phyloP scores from a whole-genome alignment of 2,888 invertebrate species.

The Molorchus minor region DNA sequence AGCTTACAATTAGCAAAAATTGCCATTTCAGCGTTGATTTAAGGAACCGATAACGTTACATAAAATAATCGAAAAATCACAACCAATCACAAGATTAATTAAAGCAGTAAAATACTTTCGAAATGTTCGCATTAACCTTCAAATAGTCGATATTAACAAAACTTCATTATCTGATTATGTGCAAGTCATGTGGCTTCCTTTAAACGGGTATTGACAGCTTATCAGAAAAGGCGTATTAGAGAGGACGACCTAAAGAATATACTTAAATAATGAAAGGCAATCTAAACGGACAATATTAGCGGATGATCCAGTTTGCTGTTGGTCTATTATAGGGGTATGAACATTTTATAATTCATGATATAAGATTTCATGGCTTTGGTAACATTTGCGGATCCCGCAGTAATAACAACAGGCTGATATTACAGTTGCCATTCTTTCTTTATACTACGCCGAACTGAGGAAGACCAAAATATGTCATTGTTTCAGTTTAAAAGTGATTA shows the following conservation, averaged over 20 bases:
- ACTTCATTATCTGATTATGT: neutral
- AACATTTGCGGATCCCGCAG: no score
- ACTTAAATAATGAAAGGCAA: neutral
- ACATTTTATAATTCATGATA: slow-evolving; percentile 5
- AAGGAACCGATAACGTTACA: no score
- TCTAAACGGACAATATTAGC: neutral
- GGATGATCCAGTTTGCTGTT: slow-evolving; percentile 7
- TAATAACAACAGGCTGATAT: neutral
- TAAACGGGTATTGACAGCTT: neutral
- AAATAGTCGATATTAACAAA: neutral
- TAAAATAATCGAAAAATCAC: no score
- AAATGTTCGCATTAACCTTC: neutral
- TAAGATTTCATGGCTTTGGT: slow-evolving; percentile 9
- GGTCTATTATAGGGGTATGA: slow-evolving; percentile 1
- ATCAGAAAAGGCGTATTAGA: neutral
- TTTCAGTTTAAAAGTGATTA: no score
- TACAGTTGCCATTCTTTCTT: no score
- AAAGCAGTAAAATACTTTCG: neutral
- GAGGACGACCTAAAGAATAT: neutral
- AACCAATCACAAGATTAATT: neutral
- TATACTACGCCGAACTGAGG: no score
- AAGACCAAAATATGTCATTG: no score
- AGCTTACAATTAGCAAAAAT: no score
- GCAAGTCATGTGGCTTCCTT: slow-evolving; percentile 4
- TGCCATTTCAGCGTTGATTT: no score